Conservation (phyloP, 1,140 invertebrate genomes). For the Melanaphis sacchari region DNA sequence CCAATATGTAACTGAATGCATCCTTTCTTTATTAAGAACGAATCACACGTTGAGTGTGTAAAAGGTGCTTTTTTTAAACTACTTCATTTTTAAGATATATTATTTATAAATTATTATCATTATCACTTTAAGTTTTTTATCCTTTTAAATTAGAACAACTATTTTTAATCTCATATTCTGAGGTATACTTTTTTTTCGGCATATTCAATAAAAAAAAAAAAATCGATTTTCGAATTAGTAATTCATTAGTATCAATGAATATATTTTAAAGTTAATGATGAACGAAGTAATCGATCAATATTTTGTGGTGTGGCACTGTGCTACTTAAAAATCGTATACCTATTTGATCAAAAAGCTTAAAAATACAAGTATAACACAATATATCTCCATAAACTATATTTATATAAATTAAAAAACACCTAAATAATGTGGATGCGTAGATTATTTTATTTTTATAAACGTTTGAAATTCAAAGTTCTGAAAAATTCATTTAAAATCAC, state of each 20-base stretch:
- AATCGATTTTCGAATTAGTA: not conserved
- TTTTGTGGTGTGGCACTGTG: not conserved
- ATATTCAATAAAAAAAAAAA: not conserved
- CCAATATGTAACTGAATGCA: no score
- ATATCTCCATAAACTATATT: no score
- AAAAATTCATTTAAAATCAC: no score
- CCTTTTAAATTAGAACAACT: not conserved
- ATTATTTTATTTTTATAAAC: no score
- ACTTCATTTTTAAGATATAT: not conserved
- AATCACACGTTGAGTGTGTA: no score
- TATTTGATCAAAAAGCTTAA: not conserved
- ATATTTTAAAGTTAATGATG: no score
- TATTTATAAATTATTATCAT: not conserved
- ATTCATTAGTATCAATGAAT: no score
- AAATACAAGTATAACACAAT: not conserved
- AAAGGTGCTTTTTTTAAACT: not conserved
- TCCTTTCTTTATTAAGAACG: no score
- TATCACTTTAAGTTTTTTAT: not conserved
- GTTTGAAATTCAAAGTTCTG: no score
- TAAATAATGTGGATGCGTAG: no score
- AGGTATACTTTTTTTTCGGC: not conserved
- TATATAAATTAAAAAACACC: no score
- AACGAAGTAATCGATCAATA: not conserved
- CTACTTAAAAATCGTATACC: not conserved
- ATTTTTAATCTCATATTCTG: not conserved